Evolutionary conservation across 2,113 vertebrate species (phyloP), one percentile per base, ranked within the genome.

Genomic region (Typhlomys cinereus): DNA sequence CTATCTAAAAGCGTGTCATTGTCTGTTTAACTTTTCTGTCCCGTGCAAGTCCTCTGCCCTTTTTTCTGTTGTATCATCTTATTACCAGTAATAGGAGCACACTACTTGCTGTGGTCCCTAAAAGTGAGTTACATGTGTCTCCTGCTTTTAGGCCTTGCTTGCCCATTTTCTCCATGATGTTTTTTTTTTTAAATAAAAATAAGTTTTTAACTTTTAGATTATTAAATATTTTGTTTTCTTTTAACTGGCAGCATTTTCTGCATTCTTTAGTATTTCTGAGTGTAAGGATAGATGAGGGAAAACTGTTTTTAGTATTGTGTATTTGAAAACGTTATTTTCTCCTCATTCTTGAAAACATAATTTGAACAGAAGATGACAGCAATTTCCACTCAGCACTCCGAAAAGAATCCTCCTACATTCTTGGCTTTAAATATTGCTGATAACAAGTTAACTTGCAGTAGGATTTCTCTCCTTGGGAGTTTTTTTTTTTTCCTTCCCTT

Each of bases 261-360:
- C 17, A 6, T 79, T 88, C 34, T 73, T 67, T 74, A 57, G 25
- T 34, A 21, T 88, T 85, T 85, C 61, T 94, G 6, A 18, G 57
- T 52, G 0, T 71, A 73, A 85, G 27, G 25, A 4, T 15, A 46
- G 69, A 2, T 67, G 67, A 88, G 31, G 54, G 6, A 41, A 70
- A 88, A 85, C 10, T 46, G 62, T n/a, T 31, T 81, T 27, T 81
- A 36, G 1, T 25, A 66, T 71, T 75, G 15, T 70, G 54, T 46
- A 11, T 66, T 73, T 76, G 27, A 67, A 88, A 88, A 71, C 34
- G 2, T 79, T 31, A 84, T 88, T 90, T 90, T 89, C 34, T 94
- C 41, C 66, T 44, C 4, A 41, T 88, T 93, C 52, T 54, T 41
- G 25, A 80, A 84, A 80, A 88, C 44, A 41, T 85, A 76, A 86